Conservation (phyloP, 2,113 vertebrate genomes). For the Pluvianellus socialis region DNA sequence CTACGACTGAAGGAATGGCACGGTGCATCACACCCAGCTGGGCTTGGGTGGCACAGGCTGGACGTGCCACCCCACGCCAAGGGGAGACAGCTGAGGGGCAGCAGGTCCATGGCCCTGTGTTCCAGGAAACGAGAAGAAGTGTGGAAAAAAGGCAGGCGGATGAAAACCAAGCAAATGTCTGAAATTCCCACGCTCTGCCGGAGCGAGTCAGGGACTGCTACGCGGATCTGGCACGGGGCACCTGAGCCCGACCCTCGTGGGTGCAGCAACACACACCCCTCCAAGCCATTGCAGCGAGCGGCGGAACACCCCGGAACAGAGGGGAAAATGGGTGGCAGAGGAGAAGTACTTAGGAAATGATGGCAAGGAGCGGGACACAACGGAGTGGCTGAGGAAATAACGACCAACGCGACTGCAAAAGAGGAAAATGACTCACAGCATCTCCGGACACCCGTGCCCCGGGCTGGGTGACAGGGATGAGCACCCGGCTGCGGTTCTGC, state of each 20-base stretch:
- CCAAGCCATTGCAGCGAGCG: background rate
- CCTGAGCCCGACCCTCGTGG: too few relatives aligned
- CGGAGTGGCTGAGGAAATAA: background rate
- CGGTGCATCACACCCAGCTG: background rate
- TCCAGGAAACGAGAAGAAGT: background rate
- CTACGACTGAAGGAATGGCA: background rate
- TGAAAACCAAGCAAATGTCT: background rate
- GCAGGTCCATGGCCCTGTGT: rapidly evolving
- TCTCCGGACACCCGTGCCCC: background rate
- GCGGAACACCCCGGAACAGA: background rate
- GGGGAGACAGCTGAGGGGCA: background rate
- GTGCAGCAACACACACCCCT: background rate
- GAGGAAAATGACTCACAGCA: background rate
- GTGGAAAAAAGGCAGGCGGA: rapidly evolving
- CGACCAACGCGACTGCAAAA: background rate
- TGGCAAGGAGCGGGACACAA: rapidly evolving
- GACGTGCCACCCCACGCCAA: rapidly evolving
- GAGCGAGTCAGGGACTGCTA: background rate
- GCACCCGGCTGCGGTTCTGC: background rate
- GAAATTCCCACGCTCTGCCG: rapidly evolving
- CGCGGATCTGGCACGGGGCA: rapidly evolving
- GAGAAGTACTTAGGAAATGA: background rate
- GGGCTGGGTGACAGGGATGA: background rate
- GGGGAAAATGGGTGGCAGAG: background rate
- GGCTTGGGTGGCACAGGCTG: background rate